phyloP scores from a whole-genome alignment of 2,888 invertebrate genomes.

The Heliconius hortense region DNA sequence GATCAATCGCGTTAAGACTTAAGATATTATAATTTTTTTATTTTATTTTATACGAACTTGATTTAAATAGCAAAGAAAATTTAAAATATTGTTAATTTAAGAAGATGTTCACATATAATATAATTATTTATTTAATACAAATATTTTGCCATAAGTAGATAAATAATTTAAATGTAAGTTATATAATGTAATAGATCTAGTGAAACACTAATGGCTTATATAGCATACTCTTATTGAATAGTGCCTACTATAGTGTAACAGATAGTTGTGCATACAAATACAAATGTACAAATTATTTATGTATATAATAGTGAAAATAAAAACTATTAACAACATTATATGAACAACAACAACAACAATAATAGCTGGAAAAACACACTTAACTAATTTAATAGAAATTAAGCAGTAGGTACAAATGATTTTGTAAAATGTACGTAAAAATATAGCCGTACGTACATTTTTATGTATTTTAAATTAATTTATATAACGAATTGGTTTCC shows the following conservation, averaged over 20 bases:
- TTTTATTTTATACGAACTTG: not conserved
- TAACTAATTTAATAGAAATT: not conserved
- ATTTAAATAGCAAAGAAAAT: not conserved
- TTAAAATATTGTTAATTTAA: not conserved
- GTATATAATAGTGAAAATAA: not conserved
- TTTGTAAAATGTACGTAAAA: not conserved
- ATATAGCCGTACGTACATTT: not conserved
- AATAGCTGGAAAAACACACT: no score
- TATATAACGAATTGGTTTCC: no score
- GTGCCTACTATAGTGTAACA: not conserved
- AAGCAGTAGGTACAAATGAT: not conserved
- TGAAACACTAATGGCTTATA: not conserved
- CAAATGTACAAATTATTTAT: constrained; percentile 6
- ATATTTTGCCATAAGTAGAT: constrained; percentile 75
- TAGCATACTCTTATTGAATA: not conserved
- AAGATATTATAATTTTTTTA: no score
- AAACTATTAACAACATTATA: not conserved
- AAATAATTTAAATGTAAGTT: constrained; percentile 17
- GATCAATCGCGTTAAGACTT: no score
- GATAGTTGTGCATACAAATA: not conserved
- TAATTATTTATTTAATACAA: constrained; percentile 71
- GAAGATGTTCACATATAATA: constrained; percentile 25
- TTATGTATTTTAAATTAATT: not conserved
- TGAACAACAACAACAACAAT: not conserved
- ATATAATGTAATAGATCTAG: constrained; percentile 1